Conservation (phyloP, 2,888 invertebrate genomes). For the Rhabditoides inermis region DNA sequence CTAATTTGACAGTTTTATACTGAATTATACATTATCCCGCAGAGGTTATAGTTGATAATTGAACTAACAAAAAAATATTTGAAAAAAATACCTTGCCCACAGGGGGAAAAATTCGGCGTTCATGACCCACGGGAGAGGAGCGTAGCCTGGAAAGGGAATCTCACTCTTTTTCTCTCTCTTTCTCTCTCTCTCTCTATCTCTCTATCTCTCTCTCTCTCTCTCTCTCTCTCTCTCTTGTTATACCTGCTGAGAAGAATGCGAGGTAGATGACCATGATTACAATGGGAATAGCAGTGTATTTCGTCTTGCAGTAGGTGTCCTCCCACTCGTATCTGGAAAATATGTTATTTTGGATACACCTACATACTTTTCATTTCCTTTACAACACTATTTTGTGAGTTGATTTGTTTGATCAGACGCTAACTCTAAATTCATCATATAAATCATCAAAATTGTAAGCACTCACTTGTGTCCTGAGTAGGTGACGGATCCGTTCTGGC, state of each 20-base stretch:
- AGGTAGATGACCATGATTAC: slow-evolving; percentile 37
- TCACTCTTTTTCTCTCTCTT: background rate
- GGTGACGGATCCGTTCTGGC: background rate
- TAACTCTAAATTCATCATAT: no score
- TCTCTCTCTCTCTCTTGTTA: background rate
- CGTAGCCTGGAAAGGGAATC: slow-evolving; percentile 53
- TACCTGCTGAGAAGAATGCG: slow-evolving; percentile 21
- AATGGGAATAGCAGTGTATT: slow-evolving; percentile 51
- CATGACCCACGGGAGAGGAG: slow-evolving; percentile 60
- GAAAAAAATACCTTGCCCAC: no score
- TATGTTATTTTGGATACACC: no score
- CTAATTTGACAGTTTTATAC: no score
- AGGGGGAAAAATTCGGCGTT: slow-evolving; percentile 59
- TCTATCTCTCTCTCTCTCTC: background rate
- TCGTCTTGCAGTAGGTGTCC: slow-evolving; percentile 34
- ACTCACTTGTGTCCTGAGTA: no score
- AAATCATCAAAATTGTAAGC: no score
- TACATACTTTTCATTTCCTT: no score
- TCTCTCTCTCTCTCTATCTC: background rate
- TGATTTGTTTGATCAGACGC: no score
- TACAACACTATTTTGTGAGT: no score
- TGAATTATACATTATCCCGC: no score
- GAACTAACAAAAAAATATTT: no score
- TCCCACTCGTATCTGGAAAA: slow-evolving; percentile 15
- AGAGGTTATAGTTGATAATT: no score